A percentile compares a stretch with the other conserved stretches of the same genome.
Evolutionary conservation across 1,140 invertebrate species (phyloP).

Genomic region (Eriosoma lanigerum): DNA sequence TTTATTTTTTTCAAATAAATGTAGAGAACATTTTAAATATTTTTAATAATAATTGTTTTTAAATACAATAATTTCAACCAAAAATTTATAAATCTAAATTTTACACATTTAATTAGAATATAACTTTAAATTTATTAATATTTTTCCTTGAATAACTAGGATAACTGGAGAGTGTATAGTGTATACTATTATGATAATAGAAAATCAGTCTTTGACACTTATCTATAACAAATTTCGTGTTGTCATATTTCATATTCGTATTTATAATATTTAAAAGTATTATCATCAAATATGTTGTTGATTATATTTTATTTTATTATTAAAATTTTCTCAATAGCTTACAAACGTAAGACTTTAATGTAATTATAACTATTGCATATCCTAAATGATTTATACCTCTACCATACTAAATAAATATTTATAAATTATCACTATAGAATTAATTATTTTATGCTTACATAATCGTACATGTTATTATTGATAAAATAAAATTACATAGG

Average conservation of each 20-base stretch:
- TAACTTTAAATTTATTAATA: no score
- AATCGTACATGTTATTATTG: background rate
- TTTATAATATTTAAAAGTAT: conserved; percentile 16
- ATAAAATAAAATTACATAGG: conserved; percentile 17
- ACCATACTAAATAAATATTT: conserved; percentile 36
- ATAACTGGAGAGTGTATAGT: background rate
- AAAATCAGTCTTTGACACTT: conserved; percentile 34
- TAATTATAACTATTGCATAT: conserved; percentile 42
- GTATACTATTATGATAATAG: background rate
- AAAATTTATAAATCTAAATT: background rate
- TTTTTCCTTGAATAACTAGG: background rate
- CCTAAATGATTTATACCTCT: conserved; percentile 27
- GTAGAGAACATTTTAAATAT: no score
- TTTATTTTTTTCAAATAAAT: background rate
- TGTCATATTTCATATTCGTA: background rate
- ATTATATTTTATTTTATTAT: conserved; percentile 13
- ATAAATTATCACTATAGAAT: conserved; percentile 36
- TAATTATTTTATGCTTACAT: conserved; percentile 30
- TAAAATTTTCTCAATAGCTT: background rate
- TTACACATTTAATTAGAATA: background rate
- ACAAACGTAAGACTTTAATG: conserved; percentile 12
- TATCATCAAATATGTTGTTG: background rate
- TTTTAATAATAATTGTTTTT: no score
- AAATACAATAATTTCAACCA: background rate
- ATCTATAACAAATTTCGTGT: background rate